Base-by-base conservation (phyloP, 2,113 vertebrate genomes). In the Misgurnus anguillicaudatus region DNA sequence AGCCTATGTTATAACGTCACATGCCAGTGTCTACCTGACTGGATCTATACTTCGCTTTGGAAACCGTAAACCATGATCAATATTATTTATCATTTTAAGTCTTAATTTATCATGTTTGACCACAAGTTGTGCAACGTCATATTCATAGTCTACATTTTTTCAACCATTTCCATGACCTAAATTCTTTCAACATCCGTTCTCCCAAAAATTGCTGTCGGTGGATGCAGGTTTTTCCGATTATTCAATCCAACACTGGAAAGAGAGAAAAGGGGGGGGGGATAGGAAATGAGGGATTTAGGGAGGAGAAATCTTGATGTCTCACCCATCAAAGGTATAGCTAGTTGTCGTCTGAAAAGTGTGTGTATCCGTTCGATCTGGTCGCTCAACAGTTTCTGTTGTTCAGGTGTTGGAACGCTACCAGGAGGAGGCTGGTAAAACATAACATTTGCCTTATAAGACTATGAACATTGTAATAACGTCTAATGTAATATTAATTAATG, bases 301-400 rank as follows among this genome's bases (percentile, higher is more conserved):
- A 1, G 7, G 65, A 31, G 24, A 31, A 31, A 31, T 31, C 24
- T 31, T 31, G 11, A 42, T n/a, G 63, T 75, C 94, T 93, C 89
- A 99, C 98, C 97, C 71, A 97, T 91, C 72, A 98, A 92, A 0
- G 98, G 96, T 76, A 99, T 79, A 17, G 95, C 93, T 91, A 99
- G 84, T 91, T 99, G 97, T 78, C 98, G 95, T 75, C 94, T 92
- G 87, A 98, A 99, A 41, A 99, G 93, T 0, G 88, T 91, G 84
- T 98, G 95, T 78, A 99, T 95, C 84, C 92, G 94, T 85, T 94
- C 93, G 0, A 98, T 94, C 90, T 99, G 98, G 77, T 87, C 83
- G 80, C 91, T 94, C 81, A 95, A 87, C 89, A 93, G 91, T 90
- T 95, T 94, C 93, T 98, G 95, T 90, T 96, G 90, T 86, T 98